Percentiles rank a stretch among this genome's conserved stretches.
Conservation (phyloP, 2,113 vertebrate species). For the Pongo pygmaeus region DNA sequence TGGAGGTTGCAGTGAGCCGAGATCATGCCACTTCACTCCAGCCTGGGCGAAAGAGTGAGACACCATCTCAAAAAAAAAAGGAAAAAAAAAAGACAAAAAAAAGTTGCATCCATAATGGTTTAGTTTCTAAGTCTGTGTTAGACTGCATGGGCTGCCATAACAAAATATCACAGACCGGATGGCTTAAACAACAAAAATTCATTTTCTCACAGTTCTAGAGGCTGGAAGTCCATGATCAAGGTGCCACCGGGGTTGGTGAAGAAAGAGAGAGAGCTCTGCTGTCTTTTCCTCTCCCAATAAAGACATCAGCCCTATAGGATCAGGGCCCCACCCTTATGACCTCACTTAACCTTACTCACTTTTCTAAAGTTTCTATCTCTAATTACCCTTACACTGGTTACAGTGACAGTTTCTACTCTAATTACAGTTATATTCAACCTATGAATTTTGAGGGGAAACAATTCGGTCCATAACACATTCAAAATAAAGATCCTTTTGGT, state of each 20-base stretch:
- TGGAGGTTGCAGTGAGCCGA: too few relatives aligned
- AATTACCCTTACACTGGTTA: too few relatives aligned
- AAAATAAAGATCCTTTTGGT: not conserved
- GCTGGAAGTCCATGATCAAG: not conserved
- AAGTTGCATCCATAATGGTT: not conserved
- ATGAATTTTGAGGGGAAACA: not conserved
- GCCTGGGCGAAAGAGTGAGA: too few relatives aligned
- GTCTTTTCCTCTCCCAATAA: not conserved
- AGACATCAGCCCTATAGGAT: not conserved
- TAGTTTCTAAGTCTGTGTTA: not conserved
- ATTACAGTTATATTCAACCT: not conserved
- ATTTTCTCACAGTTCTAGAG: not conserved
- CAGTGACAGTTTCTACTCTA: not conserved
- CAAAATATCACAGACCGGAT: not conserved
- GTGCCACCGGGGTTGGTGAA: not conserved
- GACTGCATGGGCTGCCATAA: not conserved
- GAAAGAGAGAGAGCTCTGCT: not conserved
- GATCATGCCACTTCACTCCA: too few relatives aligned
- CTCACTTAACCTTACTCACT: not conserved
- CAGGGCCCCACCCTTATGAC: too few relatives aligned
- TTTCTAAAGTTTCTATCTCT: too few relatives aligned
- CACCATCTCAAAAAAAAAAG: too few relatives aligned
- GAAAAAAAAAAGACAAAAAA: too few relatives aligned
- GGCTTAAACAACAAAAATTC: not conserved
- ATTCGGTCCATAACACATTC: not conserved